Evolutionary conservation across 2,888 invertebrate genomes (phyloP), one percentile per base, ranked within the genome.

Genomic region (Dynastes grantii): DNA sequence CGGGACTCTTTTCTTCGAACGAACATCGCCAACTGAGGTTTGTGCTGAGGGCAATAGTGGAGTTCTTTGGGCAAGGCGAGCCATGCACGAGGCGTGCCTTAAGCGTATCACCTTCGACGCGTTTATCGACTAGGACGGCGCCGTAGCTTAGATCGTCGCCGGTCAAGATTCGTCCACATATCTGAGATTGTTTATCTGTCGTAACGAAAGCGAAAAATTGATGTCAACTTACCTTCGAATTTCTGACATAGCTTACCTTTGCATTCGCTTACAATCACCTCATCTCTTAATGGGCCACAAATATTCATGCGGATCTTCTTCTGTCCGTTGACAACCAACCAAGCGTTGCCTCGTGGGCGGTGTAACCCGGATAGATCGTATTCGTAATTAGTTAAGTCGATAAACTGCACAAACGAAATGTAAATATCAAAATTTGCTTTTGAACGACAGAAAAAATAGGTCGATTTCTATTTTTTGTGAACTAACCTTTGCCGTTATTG

Each of bases 21-120:
- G 68, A 49, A 70, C 77, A 77, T n/a, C 58, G 45, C 29, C 71
- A 77, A n/a, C 16, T 70, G n/a, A 77, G 22, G 16, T 71, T 40
- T 3, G 77, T 70, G 1, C 40, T 70, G 22, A 77, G 32, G 9
- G 29, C 58, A 1, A 32, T 13, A 2, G 13, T 16, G 5, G 4
- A 3, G 16, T 71, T 45, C 45, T 37, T 13, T 11, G 70, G 55
- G n/a, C 77, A 77, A 27, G 22, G 22, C 22, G 68, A 68, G 2
- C 77, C 77, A 40, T 77, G 53, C 29, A 65, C 32, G 9, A 76
- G 40, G 11, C 40, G 37, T 13, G 37, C 65, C 45, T 55, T 76
- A 8, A 76, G 8, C 11, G 16, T 37, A 51, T 51, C 76, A 1
- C 27, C 53, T 6, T 76, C 27, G 9, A 29, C 37, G 1, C 27